Conservation (phyloP, 2,113 vertebrate species). For the Pteronura brasiliensis region DNA sequence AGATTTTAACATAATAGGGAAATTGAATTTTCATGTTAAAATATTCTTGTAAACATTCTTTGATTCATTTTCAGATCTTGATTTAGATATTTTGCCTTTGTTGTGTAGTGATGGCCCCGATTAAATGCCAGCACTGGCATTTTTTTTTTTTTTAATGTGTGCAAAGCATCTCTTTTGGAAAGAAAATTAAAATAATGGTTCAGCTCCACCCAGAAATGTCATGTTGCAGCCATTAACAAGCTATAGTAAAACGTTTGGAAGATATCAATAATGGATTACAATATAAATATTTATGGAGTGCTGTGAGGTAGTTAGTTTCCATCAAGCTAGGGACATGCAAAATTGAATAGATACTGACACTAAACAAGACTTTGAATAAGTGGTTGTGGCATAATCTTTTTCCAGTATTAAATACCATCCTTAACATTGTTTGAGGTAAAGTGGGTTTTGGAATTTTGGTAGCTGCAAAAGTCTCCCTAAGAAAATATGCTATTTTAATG, state of each 20-base stretch:
- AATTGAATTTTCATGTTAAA: background rate
- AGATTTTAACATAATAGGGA: background rate
- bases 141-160: slow-evolving; percentile 11
- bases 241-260: slow-evolving; percentile 57
- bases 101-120: background rate
- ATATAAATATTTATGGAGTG: slow-evolving; percentile 74
- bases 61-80: background rate
- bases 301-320: slow-evolving; percentile 65
- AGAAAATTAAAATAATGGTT: slow-evolving; percentile 55
- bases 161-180: slow-evolving; percentile 1
- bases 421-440: slow-evolving; percentile 59
- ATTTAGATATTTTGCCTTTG: background rate
- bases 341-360: slow-evolving; percentile 75
- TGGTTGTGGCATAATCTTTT: slow-evolving; percentile 66
- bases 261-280: slow-evolving; percentile 69
- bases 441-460: background rate
- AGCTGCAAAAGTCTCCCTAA: background rate
- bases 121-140: background rate
- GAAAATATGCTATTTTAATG: slow-evolving; percentile 15
- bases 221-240: slow-evolving; percentile 45
- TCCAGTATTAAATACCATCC: slow-evolving; percentile 63
- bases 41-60: background rate
- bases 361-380: slow-evolving; percentile 77
- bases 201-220: slow-evolving; percentile 39
- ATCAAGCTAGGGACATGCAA: slow-evolving; percentile 71